Conservation (phyloP, 2,113 vertebrate species). For the Hippopotamus amphibius region DNA sequence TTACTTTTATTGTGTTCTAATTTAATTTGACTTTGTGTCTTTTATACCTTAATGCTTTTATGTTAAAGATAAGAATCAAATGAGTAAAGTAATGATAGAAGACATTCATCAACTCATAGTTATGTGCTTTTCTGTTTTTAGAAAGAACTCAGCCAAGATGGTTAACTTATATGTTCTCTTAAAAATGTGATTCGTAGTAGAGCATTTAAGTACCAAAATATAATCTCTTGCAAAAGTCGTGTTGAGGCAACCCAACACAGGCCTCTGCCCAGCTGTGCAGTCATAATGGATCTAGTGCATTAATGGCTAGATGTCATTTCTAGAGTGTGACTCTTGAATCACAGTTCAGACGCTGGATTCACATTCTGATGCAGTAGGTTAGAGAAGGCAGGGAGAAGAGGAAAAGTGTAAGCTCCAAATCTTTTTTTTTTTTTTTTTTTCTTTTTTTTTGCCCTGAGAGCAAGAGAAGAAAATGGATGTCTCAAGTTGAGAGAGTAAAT, state of each 20-base stretch:
- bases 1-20: constrained; percentile 61
- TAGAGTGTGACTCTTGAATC: background rate
- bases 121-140: constrained; percentile 14
- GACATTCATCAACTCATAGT: background rate
- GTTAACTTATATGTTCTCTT: background rate
- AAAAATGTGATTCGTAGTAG: background rate
- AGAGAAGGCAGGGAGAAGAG: background rate
- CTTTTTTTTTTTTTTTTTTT: background rate
- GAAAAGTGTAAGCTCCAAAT: background rate
- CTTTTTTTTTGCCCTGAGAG: background rate
- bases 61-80: constrained; percentile 49
- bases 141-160: background rate
- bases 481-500: background rate
- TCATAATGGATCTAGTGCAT: rapidly evolving
- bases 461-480: background rate
- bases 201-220: background rate
- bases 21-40: constrained; percentile 61
- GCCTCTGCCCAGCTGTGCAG: no score
- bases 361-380: background rate
- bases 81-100: constrained; percentile 46
- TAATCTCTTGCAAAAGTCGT: background rate
- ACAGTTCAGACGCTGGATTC: background rate
- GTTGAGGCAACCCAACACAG: background rate
- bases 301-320: background rate
- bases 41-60: constrained; percentile 57